Conservation (phyloP, 2,113 vertebrate genomes). For the Stegastes partitus region DNA sequence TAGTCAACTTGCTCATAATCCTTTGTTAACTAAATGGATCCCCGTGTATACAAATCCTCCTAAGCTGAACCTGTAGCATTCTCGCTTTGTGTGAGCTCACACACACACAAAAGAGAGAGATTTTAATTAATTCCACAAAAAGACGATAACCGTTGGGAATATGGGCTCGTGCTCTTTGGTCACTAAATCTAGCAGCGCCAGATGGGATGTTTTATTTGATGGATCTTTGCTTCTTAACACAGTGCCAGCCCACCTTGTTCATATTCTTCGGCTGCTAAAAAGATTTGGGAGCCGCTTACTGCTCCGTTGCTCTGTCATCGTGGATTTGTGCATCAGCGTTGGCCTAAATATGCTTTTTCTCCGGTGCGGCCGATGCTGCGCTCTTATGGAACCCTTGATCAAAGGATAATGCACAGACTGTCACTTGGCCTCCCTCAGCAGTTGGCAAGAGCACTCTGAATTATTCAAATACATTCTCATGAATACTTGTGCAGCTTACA, state of each 20-base stretch:
- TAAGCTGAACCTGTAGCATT: conserved; percentile 47
- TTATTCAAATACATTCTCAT: conserved; percentile 83
- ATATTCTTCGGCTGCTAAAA: conserved; percentile 72
- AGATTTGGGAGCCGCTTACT: conserved; percentile 76
- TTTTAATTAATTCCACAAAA: conserved; percentile 62
- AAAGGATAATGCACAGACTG: conserved; percentile 84
- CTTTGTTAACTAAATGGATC: conserved; percentile 63
- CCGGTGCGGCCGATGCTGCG: conserved; percentile 62
- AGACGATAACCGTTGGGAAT: conserved; percentile 57
- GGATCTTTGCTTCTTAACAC: conserved; percentile 65
- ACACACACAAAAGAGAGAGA: conserved; percentile 44
- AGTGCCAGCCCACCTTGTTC: conserved; percentile 64
- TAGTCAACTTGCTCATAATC: conserved; percentile 49
- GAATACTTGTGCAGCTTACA: conserved; percentile 73
- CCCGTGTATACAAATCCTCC: conserved; percentile 56
- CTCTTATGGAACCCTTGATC: conserved; percentile 82
- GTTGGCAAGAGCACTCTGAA: conserved; percentile 80
- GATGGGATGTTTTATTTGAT: conserved; percentile 80
- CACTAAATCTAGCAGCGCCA: conserved; percentile 70
- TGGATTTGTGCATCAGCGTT: conserved; percentile 75
- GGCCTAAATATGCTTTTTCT: conserved; percentile 73
- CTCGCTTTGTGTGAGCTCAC: conserved; percentile 60
- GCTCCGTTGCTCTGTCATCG: conserved; percentile 76
- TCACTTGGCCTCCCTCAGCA: conserved; percentile 78
- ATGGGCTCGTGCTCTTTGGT: conserved; percentile 42